These are phyloP conservation scores for Adrianichthys oophorus DNA, from an alignment of 2,797 vertebrate genomes.

Conservation along the genomic window DNA sequence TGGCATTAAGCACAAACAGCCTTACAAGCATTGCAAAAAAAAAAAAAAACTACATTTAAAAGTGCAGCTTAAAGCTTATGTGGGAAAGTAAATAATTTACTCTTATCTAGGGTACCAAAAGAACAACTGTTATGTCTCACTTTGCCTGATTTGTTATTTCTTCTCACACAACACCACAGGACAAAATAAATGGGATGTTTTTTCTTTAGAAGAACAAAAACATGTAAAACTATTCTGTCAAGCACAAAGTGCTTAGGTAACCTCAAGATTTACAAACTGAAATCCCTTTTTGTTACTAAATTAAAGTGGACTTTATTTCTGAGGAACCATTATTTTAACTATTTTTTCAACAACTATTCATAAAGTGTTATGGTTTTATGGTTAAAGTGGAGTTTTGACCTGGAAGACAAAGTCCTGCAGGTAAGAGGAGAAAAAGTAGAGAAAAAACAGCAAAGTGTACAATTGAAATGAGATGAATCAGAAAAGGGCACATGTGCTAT, in stretches of 20 bases:
- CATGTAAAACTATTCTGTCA: conserved; percentile 20
- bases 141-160: conserved; percentile 38
- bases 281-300: conserved; percentile 40
- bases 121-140: conserved; percentile 34
- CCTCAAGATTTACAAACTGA: conserved; percentile 63
- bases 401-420: no score
- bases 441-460: no score
- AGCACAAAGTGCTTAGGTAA: conserved; percentile 47
- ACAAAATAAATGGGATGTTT: conserved; percentile 44
- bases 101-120: conserved; percentile 36
- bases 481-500: no score
- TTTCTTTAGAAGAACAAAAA: conserved; percentile 37
- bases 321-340: conserved; percentile 18
- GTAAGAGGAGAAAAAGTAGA: no score
- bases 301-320: conserved; percentile 62
- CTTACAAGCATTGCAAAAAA: no score
- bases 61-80: conserved; percentile 27
- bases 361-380: no score
- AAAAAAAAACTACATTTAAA: no score
- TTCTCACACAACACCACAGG: conserved; percentile 27
- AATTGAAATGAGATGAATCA: no score
- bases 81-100: conserved; percentile 36
- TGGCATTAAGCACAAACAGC: background rate
- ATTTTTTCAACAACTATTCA: background rate
- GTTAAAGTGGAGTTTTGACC: no score